Evolutionary conservation across 2,113 vertebrate genomes (phyloP), one percentile per base, ranked within the genome.

Genomic region (Dascyllus trimaculatus): DNA sequence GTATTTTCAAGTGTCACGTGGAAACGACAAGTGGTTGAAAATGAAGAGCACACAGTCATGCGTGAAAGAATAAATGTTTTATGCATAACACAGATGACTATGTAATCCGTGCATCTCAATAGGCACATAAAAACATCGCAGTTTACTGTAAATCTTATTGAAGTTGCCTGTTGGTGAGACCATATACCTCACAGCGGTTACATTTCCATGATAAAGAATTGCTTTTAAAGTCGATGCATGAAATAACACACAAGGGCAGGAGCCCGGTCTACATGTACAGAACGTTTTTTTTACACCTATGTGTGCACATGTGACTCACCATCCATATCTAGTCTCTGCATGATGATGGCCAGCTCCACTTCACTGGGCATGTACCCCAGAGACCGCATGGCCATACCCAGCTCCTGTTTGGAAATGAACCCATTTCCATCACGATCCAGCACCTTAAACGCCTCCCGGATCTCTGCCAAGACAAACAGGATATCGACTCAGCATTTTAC

Each of bases 291-390:
- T 25, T 57, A 13, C 15, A 25, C 17, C 24, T 57, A 25, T 57
- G 25, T 57, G 43, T 19, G 40, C 29, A 19, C 17, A 58, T 17
- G 63, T 68, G 66, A 87, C 97, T 97, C 85, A 99, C 98, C 98
- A 0, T 99, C 98, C 98, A 99, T 99, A 93, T 99, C 98, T 60
- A 99, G 92, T 81, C 98, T 96, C 85, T 99, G 98, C 98, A 99
- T 99, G 94, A 99, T 99, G 91, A 99, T 99, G 17, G 98, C 98
- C 90, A 99, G 94, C 90, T 99, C 98, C 93, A 99, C 98, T 90
- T 99, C 98, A 1, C 98, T 99, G 58, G 98, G 98, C 98, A 99
- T 99, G 94, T 99, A 97, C 25, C 98, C 98, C 95, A 99, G 86
- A 0, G 98, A 99, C 53, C 98, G 96, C 98, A 99, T 99, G 69